Conservation (phyloP, 2,888 invertebrate genomes). For the Acleris laterana region DNA sequence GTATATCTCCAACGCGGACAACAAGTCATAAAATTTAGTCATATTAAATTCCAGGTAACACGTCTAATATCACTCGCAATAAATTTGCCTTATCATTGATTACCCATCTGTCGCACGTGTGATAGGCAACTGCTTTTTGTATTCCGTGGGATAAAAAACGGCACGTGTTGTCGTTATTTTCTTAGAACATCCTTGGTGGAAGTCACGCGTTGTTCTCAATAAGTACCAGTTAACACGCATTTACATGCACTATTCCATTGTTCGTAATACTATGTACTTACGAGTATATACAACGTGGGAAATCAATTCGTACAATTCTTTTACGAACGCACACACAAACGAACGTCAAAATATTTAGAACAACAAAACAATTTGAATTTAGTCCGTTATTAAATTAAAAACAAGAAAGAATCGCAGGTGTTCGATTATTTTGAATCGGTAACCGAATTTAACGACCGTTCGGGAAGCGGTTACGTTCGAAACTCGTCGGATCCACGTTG, state of each 20-base stretch:
- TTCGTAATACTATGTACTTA: conserved; percentile 1
- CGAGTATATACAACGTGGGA: conserved; percentile 29
- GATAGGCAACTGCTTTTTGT: no score
- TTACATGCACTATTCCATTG: conserved; percentile 14
- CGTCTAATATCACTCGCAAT: no score
- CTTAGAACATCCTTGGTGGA: neutral
- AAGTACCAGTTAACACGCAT: conserved; percentile 3
- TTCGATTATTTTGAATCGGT: conserved; percentile 25
- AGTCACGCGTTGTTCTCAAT: conserved; percentile 7
- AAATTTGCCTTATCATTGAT: no score
- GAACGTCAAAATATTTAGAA: conserved; percentile 13
- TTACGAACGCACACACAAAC: conserved; percentile 12
- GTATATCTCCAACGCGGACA: no score
- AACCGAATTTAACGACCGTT: conserved; percentile 30
- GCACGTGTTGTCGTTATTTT: no score
- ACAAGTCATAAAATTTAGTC: no score
- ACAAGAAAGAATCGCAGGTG: neutral
- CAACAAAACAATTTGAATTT: neutral
- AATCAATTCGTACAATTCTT: conserved; percentile 19
- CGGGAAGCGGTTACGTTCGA: conserved; percentile 21
- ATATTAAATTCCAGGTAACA: no score
- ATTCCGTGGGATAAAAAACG: no score
- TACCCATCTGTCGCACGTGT: no score
- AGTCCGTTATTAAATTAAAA: conserved; percentile 5
- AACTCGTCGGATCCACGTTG: conserved; percentile 22